Base-by-base conservation (phyloP, 2,888 invertebrate genomes). In the Gandaritis pyraliata region DNA sequence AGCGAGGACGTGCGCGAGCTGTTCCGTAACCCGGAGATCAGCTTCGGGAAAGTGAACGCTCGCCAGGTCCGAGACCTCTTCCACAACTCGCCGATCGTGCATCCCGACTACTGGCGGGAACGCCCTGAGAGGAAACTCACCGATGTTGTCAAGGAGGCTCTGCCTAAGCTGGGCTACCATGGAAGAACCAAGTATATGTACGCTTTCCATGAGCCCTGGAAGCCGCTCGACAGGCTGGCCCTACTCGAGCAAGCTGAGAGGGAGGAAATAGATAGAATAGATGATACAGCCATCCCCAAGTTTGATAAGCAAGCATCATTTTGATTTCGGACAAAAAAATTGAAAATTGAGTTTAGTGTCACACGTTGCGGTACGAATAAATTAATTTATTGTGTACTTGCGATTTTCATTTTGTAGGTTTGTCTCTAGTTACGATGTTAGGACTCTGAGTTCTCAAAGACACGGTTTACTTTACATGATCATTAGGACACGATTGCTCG, bases 191-290 rank as follows among this genome's bases (percentile, higher is more conserved):
- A 88, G 66, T 89, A 84, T 63, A 90, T 87, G 63, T 90, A 82
- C 62, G 91, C 91, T 0, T 91, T 91, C 68, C 90, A 91, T 49
- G 90, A 90, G 67, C 91, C 91, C 0, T 91, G 91, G 90, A 85
- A 78, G 45, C 91, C 91, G 0, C 63, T 90, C 30, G 90, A 91
- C 70, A 79, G 91, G 43, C 56, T 87, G 43, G 58, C 81, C 0
- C 68, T 91, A 39, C 70, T 91, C 18, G 80, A 84, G n/a, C 72
- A 85, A 57, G 90, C 90, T 0, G 90, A 88, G 63, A 82, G 79
- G 30, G 79, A 84, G 7, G 86, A 86, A 29, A 65, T 72, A 1
- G 74, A 64, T 2, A 64, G 67, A 5, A 30, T 62, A 1, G 72
- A 71, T 2, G 73, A 75, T 0, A 48, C 61, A 0, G 49, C 55